Evolutionary conservation across 2,113 vertebrate species (phyloP), one percentile per base, ranked within the genome.

Genomic region (Engraulis encrasicolus): DNA sequence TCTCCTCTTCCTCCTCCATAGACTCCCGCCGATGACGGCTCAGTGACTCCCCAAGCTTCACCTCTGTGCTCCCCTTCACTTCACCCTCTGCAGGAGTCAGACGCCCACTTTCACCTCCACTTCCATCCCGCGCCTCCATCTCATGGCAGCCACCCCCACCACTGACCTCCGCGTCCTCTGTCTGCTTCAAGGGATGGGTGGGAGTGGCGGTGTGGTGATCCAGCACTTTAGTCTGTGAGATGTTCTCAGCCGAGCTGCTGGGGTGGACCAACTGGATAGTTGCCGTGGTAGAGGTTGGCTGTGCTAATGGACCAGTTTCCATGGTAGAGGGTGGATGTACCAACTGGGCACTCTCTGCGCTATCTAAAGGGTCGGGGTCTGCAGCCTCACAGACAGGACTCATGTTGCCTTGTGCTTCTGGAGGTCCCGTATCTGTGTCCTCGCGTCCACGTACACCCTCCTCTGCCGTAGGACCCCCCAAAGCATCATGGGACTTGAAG

Each of bases 1-100:
- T 45, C 34, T 45, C 36, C n/a, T 74, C 74, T 36, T 74, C 54
- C 48, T 86, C 85, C 20, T 84, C 52, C n/a, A n/a, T n/a, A n/a
- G 5, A 49, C 3, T 11, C 86, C 58, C 11, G 5, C 3, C 2
- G 14, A 31, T 74, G 66, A 2, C 17, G 27, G 27, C 6, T 23
- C 27, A 15, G 66, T 27, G 27, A 17, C 27, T 74, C 14, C 0
- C n/a, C n/a, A n/a, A 14, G 14, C 66, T 36, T 27, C 66, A 34
- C 27, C 66, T 74, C 61, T 2, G 11, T 27, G 2, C 66, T 3
- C 14, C 11, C 9, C 27, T 34, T 34, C 61, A 34, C 61, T 14
- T 2, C 61, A 71, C 23, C 27, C 61, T 5, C 14, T 4, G 2
- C 14, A 27, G 66, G 66, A 34, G 27, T 3, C 2, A 14, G 27